A percentile compares a stretch with the other conserved stretches of the same genome.
phyloP scores from a whole-genome alignment of 2,797 vertebrate species.

The Graptemys geographica region DNA sequence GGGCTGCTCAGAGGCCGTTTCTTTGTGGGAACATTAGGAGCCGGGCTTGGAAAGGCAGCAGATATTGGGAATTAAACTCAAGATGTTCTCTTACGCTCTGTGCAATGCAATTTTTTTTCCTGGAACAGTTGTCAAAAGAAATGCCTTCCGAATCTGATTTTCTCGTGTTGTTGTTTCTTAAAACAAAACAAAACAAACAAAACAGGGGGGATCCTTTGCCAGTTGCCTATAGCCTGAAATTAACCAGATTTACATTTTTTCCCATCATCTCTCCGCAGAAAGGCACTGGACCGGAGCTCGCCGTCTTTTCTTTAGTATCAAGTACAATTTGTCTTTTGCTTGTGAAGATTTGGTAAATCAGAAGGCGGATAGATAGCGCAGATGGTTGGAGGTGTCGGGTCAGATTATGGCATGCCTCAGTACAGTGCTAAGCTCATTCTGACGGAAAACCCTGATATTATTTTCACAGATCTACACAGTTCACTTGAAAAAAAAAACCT shows the following conservation, averaged over 20 bases:
- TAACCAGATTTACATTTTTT: constrained; percentile 61
- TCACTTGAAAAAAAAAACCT: constrained; percentile 86
- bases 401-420: constrained; percentile 97
- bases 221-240: constrained; percentile 41
- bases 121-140: constrained; percentile 46
- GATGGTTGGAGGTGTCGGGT: constrained; percentile 99
- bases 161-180: not conserved
- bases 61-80: constrained; percentile 60
- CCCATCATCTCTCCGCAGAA: constrained; percentile 48
- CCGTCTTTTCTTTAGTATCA: constrained; percentile 93
- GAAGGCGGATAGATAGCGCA: constrained; percentile 98
- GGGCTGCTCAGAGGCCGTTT: constrained; percentile 27
- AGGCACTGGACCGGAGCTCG: constrained; percentile 54
- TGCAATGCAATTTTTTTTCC: not conserved
- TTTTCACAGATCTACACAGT: constrained; percentile 91
- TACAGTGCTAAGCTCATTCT: constrained; percentile 96
- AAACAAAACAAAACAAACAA: not conserved
- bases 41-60: constrained; percentile 37
- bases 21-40: not conserved
- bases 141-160: constrained; percentile 43
- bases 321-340: constrained; percentile 91
- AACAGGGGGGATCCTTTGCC: not conserved
- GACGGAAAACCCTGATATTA: constrained; percentile 98
- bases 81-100: constrained; percentile 51
- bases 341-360: constrained; percentile 94